Percentiles rank a stretch among this genome's conserved stretches.
Evolutionary conservation across 2,113 vertebrate species (phyloP).

Genomic region (Piaya cayana): DNA sequence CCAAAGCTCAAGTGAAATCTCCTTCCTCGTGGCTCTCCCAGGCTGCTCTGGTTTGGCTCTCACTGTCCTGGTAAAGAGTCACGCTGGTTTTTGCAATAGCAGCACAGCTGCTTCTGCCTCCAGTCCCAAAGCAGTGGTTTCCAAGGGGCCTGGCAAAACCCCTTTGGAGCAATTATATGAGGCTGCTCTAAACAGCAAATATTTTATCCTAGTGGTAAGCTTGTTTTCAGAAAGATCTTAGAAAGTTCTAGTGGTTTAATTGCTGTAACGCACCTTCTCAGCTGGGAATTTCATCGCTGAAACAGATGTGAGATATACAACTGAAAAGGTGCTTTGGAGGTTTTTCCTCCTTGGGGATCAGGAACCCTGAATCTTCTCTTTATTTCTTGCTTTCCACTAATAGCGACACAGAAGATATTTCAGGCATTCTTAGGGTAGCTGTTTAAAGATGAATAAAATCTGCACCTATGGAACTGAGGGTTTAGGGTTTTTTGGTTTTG

Average conservation of each 20-base stretch:
- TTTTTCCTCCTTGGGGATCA: background rate
- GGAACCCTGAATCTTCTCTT: background rate
- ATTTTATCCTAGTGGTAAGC: background rate
- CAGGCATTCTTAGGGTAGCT: background rate
- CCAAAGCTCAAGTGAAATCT: background rate
- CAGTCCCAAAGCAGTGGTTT: background rate
- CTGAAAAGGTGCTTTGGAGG: background rate
- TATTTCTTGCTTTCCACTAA: background rate
- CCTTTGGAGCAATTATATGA: constrained; percentile 7
- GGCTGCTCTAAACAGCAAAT: background rate
- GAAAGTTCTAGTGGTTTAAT: background rate
- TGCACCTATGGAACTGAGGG: background rate
- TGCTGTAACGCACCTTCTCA: background rate
- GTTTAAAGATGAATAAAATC: background rate
- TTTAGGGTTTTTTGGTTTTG: background rate
- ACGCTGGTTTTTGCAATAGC: background rate
- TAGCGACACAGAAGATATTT: background rate
- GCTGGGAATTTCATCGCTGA: background rate
- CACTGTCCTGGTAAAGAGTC: background rate
- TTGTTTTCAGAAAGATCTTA: background rate
- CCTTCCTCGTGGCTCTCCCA: background rate
- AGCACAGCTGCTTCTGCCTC: background rate
- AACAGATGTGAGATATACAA: background rate
- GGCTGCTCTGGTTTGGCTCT: background rate
- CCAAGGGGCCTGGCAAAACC: background rate